Conservation (phyloP, 1,140 invertebrate species). For the Tetragonula clypearis region DNA sequence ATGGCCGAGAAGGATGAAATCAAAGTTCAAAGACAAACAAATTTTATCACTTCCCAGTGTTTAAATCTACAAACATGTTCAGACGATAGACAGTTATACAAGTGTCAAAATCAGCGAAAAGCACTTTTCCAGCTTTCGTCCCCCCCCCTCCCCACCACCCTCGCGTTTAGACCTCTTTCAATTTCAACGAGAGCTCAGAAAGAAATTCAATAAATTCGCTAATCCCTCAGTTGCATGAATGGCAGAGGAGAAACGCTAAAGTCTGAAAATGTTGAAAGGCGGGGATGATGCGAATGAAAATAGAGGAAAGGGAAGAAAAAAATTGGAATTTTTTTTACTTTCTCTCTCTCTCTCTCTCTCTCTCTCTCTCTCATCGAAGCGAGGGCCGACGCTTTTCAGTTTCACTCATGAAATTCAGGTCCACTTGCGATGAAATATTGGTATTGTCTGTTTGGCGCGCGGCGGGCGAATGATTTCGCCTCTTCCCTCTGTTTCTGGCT, state of each 20-base stretch:
- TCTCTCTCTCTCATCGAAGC: neutral
- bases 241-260: no score
- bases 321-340: neutral
- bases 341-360: no score
- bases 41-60: neutral
- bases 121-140: neutral
- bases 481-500: no score
- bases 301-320: neutral
- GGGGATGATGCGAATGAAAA: neutral
- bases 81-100: neutral
- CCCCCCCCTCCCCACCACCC: no score
- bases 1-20: neutral
- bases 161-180: neutral
- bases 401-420: conserved; percentile 51
- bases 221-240: neutral
- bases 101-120: neutral
- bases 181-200: neutral
- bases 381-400: conserved; percentile 2
- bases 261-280: neutral
- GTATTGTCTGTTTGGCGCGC: conserved; percentile 40
- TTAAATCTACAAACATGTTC: neutral
- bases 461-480: conserved; percentile 7
- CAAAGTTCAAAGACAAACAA: neutral
- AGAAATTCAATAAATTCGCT: no score
- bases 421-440: conserved; percentile 51